Base-by-base conservation (phyloP, 2,797 vertebrate species). In the Microhierax caerulescens region DNA sequence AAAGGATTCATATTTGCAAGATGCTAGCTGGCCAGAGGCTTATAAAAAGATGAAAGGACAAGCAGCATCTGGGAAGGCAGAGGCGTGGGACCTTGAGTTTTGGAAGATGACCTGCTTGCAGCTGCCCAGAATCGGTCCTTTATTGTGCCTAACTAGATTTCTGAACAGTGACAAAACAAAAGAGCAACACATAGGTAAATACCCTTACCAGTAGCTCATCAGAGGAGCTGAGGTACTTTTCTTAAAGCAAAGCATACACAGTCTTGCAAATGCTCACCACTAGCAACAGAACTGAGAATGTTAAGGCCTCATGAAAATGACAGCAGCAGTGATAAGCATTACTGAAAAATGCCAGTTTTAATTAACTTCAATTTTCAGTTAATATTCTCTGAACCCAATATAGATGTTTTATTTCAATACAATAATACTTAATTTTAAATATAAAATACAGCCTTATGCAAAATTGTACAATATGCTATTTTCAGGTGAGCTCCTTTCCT, bases 31-130 rank as follows among this genome's bases (percentile, higher is more conserved):
- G 76, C 86, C 78, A 94, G 78, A 92, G 78, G 53, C 84, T 95
- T 83, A 47, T 51, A 75, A 89, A 83, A 89, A 96, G 78, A 96
- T 73, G 69, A 96, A 94, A 97, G 69, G 30, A 77, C 50, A 93
- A 69, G 75, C 72, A 81, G 78, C 64, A 91, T 85, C 60, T 93
- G 73, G 25, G 45, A 68, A 90, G 41, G 53, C 68, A 94, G 75
- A 69, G 56, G 80, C 2, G 0, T 72, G 45, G 28, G 45, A 95
- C 78, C 78, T 41, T 20, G 53, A 54, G 37, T 54, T 87, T 94
- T 75, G 90, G 86, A 97, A 84, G 84, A 65, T 73, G 68, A 95
- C 72, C 77, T 85, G 45, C 53, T 85, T 68, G 30, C 6, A 5
- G 69, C 75, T 34, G 28, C 50, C 61, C 34, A 59, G 75, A 91